Evolutionary conservation across 2,888 invertebrate species (phyloP), one percentile per base, ranked within the genome.

Genomic region (Andricus curvator): DNA sequence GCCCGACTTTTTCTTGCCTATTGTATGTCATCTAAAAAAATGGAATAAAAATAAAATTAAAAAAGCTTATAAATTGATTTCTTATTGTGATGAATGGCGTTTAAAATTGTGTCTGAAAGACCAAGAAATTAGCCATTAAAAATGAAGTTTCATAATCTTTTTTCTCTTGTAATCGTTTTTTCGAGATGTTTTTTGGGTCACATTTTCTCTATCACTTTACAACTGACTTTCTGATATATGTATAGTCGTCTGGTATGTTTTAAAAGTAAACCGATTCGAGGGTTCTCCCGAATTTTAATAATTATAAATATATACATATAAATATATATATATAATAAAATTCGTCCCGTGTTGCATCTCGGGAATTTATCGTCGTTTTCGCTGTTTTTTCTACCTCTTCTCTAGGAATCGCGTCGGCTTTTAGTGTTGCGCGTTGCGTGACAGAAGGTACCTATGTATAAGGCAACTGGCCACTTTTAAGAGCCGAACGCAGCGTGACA

Each of bases 341-440:
- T 84, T 86, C 85, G 83, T 86, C 85, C 85, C 85, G 85, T 82
- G 83, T 84, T 83, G 83, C 86, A 83, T 82, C 82, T 83, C 86
- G 88, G 87, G 84, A 83, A 86, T 87, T 89, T 87, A 87, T 89
- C 89, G 90, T 90, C 89, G 88, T 90, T 89, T 88, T 89, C 89
- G 90, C 90, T 89, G 90, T 90, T 90, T 89, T 90, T 90, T 90
- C 90, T 90, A 90, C 90, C 89, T 90, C 89, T 89, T 89, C 88
- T 89, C 87, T 90, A 90, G 86, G 85, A 87, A 89, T 89, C 88
- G 89, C 87, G 87, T 87, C 86, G 85, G 81, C 78, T 81, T 83
- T 84, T 80, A 68, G 82, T 79, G 80, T 84, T 82, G 82, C 84
- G 82, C 82, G 77, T 82, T 78, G 84, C 81, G 84, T 83, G 80